These are phyloP conservation scores for Xenopus tropicalis DNA, from an alignment of 2,113 vertebrate species.

Conservation along the genomic window DNA sequence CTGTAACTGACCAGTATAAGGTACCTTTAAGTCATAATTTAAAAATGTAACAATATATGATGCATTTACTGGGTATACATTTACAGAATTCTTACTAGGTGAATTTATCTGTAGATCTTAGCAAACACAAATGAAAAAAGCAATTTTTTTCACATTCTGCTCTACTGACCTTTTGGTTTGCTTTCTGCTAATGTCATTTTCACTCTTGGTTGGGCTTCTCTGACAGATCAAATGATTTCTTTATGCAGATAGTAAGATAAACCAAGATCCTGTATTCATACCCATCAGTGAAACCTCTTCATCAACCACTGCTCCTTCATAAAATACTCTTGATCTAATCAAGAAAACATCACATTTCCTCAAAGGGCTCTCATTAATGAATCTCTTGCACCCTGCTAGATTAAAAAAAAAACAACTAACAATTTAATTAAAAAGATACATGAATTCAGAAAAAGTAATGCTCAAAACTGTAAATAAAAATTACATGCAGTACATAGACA, in stretches of 20 bases:
- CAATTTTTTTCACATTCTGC: constrained; percentile 51
- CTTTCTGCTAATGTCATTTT: constrained; percentile 69
- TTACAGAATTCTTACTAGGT: no score
- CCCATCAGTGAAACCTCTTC: constrained; percentile 57
- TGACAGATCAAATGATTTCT: constrained; percentile 59
- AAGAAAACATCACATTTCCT: constrained; percentile 61
- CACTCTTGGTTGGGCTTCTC: constrained; percentile 64
- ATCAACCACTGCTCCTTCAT: constrained; percentile 56
- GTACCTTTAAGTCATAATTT: no score
- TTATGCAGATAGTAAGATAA: constrained; percentile 62
- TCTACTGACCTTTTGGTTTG: constrained; percentile 62
- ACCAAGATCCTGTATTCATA: constrained; percentile 55
- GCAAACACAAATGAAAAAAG: constrained; percentile 41
- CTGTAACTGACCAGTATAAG: no score
- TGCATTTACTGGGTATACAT: no score
- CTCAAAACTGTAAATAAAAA: constrained; percentile 54
- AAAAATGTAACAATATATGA: no score
- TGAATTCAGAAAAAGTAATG: constrained; percentile 56
- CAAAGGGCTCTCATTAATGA: constrained; percentile 60
- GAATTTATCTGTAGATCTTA: constrained; percentile 20
- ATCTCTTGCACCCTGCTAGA: constrained; percentile 56
- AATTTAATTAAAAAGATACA: constrained; percentile 66
- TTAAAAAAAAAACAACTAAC: constrained; percentile 55
- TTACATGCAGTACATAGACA: constrained; percentile 45
- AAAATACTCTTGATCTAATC: constrained; percentile 61